A percentile compares a stretch with the other conserved stretches of the same genome.
Conservation (phyloP, 1,140 invertebrate species). For the Dinoponera quadriceps region DNA sequence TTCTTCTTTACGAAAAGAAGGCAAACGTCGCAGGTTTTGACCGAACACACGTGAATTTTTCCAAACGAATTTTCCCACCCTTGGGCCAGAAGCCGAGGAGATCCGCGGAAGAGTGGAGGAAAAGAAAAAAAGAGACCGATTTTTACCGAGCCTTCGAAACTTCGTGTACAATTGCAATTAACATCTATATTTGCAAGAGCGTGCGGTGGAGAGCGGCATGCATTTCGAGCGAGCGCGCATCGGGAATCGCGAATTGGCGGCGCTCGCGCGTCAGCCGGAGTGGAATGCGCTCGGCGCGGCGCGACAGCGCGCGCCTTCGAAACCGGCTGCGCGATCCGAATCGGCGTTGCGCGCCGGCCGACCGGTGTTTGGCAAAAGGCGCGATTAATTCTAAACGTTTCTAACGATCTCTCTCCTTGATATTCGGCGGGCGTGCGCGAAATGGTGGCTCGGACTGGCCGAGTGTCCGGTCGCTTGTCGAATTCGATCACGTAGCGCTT, state of each 20-base stretch:
- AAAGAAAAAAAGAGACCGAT: too few species aligned
- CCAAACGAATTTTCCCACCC: too few species aligned
- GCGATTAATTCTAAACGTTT: slow-evolving; percentile 74
- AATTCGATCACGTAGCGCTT: slow-evolving; percentile 80
- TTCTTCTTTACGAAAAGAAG: too few species aligned
- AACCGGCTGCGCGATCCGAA: slow-evolving; percentile 49
- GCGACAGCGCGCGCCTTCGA: not conserved
- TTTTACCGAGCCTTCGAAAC: too few species aligned
- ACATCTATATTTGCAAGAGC: not conserved
- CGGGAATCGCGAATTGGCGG: slow-evolving; percentile 18
- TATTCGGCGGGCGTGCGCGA: slow-evolving; percentile 72
- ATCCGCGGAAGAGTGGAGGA: too few species aligned
- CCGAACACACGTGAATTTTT: too few species aligned
- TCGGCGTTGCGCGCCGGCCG: slow-evolving; percentile 23
- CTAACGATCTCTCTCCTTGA: slow-evolving; percentile 77
- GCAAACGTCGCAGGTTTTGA: too few species aligned
- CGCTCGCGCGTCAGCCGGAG: not conserved
- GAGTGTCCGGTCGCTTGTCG: slow-evolving; percentile 75
- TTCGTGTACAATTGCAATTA: too few species aligned
- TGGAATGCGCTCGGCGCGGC: slow-evolving; percentile 31
- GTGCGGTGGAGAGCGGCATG: not conserved
- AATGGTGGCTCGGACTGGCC: slow-evolving; percentile 77
- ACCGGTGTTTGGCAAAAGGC: slow-evolving; percentile 48
- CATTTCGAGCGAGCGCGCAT: not conserved
- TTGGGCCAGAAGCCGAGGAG: too few species aligned